Conservation (phyloP, 2,888 invertebrate genomes). For the Caprella mutica region DNA sequence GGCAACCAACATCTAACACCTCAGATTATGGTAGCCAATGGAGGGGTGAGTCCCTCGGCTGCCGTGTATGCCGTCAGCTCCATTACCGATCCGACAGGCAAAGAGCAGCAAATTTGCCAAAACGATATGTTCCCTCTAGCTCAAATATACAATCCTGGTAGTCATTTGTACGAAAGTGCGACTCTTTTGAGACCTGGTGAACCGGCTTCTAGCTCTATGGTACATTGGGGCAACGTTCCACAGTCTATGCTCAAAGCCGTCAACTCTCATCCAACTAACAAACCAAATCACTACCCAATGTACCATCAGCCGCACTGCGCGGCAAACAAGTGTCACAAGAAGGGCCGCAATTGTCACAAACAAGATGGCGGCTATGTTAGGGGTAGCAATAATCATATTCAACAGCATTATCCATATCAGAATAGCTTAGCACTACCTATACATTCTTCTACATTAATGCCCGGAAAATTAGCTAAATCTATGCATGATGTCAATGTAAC, state of each 20-base stretch:
- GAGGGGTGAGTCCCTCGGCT: too few species aligned
- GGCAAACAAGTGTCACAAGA: too few species aligned
- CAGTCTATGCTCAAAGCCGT: not conserved
- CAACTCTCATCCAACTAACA: not conserved
- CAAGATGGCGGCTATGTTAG: not conserved
- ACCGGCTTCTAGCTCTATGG: not conserved
- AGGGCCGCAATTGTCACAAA: too few species aligned
- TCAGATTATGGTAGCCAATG: too few species aligned
- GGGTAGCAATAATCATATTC: not conserved
- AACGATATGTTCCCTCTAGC: constrained; percentile 7
- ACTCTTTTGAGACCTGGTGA: constrained; percentile 3
- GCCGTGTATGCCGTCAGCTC: too few species aligned
- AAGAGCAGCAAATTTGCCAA: constrained; percentile 1
- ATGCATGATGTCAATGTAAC: constrained; percentile 1
- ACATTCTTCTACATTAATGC: constrained; percentile 1
- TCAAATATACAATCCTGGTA: constrained; percentile 7
- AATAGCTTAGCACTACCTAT: constrained; percentile 3
- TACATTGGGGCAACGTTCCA: constrained; percentile 8
- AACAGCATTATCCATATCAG: not conserved
- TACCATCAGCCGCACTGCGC: not conserved
- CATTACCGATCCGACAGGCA: not conserved
- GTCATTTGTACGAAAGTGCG: constrained; percentile 7
- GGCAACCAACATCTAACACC: constrained; percentile 2
- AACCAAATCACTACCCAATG: constrained; percentile 1
- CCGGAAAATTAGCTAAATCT: constrained; percentile 2